Conservation (phyloP, 2,113 vertebrate species). For the Gnathonemus longibarbis region DNA sequence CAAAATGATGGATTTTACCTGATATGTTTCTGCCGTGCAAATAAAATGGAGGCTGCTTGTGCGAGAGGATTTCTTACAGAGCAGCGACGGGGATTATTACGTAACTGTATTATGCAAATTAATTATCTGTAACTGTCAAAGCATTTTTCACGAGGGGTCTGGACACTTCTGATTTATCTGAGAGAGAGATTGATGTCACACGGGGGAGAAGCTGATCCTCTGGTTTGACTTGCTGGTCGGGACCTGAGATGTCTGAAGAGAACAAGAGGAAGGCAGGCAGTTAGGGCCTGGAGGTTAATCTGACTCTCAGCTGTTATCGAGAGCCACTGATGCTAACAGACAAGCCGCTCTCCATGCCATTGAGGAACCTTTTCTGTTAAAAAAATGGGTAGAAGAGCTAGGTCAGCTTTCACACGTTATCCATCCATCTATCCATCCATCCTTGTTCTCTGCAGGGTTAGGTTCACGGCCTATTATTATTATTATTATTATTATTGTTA, state of each 20-base stretch:
- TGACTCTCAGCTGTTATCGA: background rate
- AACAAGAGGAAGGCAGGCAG: background rate
- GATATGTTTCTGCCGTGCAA: background rate
- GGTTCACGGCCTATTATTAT: too few species aligned
- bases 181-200: background rate
- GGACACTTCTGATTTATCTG: background rate
- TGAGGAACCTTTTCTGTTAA: background rate
- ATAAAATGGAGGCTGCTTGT: background rate
- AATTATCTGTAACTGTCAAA: slow-evolving; percentile 12
- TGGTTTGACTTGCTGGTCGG: background rate
- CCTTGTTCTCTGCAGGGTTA: too few species aligned
- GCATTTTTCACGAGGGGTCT: background rate
- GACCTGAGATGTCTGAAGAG: background rate
- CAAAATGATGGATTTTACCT: background rate
- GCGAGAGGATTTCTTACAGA: background rate
- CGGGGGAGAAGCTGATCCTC: background rate
- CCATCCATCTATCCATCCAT: background rate
- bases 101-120: slow-evolving; percentile 16
- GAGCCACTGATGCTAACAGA: background rate
- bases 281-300: background rate
- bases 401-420: background rate
- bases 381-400: background rate
- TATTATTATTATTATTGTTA: too few species aligned
- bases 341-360: background rate
- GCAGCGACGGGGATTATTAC: background rate